A percentile compares a stretch with the other conserved stretches of the same genome.
phyloP scores from a whole-genome alignment of 2,113 vertebrate genomes.

The Oxygymnocypris stewartii region DNA sequence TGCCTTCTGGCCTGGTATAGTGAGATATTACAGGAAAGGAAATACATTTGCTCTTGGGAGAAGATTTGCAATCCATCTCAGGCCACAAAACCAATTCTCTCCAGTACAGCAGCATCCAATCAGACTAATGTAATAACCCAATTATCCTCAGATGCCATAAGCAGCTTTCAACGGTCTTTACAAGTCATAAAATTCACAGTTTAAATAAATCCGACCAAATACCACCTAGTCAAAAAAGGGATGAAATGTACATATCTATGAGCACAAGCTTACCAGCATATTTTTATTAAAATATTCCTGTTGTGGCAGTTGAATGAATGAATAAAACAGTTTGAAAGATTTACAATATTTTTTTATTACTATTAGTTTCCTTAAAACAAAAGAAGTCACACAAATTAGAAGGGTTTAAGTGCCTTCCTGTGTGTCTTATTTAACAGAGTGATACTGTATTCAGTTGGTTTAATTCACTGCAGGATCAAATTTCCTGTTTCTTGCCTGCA shows the following conservation, averaged over 20 bases:
- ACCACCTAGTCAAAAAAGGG: not conserved
- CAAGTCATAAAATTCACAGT: not conserved
- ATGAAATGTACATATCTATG: not conserved
- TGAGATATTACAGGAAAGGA: conserved; percentile 5
- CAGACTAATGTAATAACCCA: conserved; percentile 13
- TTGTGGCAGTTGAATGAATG: not conserved
- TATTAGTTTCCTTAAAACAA: not conserved
- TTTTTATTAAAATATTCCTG: too few species aligned
- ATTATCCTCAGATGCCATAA: not conserved
- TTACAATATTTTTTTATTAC: not conserved
- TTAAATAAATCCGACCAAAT: not conserved
- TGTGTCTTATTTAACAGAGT: conserved; percentile 1
- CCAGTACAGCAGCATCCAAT: not conserved
- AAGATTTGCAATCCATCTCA: conserved; percentile 23
- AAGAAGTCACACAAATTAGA: not conserved
- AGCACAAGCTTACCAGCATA: not conserved
- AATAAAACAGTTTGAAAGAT: not conserved
- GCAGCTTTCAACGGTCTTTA: conserved; percentile 3
- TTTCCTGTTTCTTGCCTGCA: conserved; percentile 25
- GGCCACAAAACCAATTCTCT: conserved; percentile 20
- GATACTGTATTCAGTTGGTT: not conserved
- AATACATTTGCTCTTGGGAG: not conserved
- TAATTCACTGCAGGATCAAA: conserved; percentile 20
- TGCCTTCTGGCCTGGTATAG: not conserved
- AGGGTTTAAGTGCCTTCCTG: not conserved